Evolutionary conservation across 1,140 invertebrate species (phyloP).

Genomic region (Myzus persicae): DNA sequence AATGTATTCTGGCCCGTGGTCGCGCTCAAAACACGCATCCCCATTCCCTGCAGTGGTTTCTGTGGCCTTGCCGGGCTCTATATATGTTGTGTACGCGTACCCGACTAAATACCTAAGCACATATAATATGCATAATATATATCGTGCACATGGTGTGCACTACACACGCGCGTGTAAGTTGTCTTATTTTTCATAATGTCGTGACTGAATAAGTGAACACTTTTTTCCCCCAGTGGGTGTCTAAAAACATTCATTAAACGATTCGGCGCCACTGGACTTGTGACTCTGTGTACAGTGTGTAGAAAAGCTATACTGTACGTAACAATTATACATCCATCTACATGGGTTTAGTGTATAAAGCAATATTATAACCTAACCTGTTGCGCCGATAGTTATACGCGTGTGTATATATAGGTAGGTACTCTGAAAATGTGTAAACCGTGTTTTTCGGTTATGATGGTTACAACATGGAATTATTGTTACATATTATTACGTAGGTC

Average conservation of each 20-base stretch:
- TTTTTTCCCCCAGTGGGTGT: neutral
- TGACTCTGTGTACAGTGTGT: too few species aligned
- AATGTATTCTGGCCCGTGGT: neutral
- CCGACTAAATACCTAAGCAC: neutral
- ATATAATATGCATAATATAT: neutral
- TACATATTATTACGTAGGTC: neutral
- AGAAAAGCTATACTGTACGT: neutral
- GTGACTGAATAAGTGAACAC: neutral
- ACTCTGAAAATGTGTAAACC: neutral
- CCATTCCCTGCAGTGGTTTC: neutral
- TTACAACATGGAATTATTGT: neutral
- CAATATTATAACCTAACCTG: neutral
- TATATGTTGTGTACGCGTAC: neutral
- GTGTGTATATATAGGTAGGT: too few species aligned
- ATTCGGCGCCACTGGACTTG: neutral
- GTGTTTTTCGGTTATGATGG: neutral
- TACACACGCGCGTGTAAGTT: neutral
- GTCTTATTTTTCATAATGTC: neutral
- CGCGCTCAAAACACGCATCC: neutral
- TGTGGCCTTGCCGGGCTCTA: neutral
- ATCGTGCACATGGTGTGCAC: neutral
- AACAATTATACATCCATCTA: neutral
- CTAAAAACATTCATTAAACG: neutral
- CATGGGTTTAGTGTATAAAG: neutral
- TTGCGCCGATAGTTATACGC: neutral